phyloP scores from a whole-genome alignment of 2,797 vertebrate species.

The Orestias chungarensis region DNA sequence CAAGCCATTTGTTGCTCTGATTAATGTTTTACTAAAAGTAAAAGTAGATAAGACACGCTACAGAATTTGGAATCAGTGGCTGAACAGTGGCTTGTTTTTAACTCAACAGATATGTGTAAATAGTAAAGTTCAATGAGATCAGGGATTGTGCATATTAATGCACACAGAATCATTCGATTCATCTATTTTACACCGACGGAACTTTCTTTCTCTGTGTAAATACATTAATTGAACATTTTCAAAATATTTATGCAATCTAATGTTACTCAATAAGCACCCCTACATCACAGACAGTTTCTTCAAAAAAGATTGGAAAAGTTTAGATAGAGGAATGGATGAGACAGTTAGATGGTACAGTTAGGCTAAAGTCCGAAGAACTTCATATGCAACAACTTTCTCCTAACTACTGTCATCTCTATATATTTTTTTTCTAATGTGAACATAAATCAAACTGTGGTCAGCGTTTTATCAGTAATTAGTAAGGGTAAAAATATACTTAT shows the following conservation, averaged over 20 bases:
- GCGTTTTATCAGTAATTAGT: not conserved
- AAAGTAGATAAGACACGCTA: not conserved
- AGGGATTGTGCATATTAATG: not conserved
- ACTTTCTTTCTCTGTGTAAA: not conserved
- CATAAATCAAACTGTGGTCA: no score
- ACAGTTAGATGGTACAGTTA: not conserved
- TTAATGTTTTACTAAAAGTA: slow-evolving; percentile 3
- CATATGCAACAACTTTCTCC: not conserved
- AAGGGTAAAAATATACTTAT: not conserved
- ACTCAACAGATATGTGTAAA: not conserved
- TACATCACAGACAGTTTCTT: not conserved
- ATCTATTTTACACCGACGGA: not conserved
- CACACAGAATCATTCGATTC: not conserved
- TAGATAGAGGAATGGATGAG: not conserved
- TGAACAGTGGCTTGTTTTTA: not conserved
- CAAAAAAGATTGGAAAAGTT: not conserved
- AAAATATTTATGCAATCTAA: not conserved
- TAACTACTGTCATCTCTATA: not conserved
- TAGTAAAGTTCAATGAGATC: not conserved
- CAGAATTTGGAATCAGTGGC: not conserved
- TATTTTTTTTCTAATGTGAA: not conserved
- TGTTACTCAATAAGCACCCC: not conserved
- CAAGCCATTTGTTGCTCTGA: slow-evolving; percentile 16
- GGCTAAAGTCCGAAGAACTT: not conserved
- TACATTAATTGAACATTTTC: not conserved